These are phyloP conservation scores for Beroe forskalii DNA, from an alignment of 37 sponge, comb jelly and placozoan species.

Conservation along the genomic window DNA sequence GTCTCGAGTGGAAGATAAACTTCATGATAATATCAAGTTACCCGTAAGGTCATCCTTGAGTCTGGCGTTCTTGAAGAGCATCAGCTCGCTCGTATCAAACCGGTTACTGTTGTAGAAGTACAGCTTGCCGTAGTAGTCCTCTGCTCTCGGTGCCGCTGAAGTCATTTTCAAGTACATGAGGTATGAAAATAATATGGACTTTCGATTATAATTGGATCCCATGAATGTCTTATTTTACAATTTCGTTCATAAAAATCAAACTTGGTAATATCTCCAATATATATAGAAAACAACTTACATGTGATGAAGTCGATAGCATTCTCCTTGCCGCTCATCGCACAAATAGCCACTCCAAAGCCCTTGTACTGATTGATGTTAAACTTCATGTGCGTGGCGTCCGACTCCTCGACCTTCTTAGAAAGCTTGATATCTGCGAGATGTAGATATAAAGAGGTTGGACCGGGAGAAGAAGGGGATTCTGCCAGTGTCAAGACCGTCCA, in stretches of 20 bases:
- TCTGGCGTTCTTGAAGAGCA: neutral
- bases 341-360: conserved; percentile 23
- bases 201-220: too few species aligned
- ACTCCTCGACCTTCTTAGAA: conserved; percentile 38
- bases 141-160: conserved; percentile 47
- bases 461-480: too few species aligned
- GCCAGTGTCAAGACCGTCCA: too few species aligned
- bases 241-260: too few species aligned
- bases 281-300: neutral
- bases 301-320: conserved; percentile 36
- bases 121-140: conserved; percentile 22
- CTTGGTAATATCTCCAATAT: too few species aligned
- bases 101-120: conserved; percentile 42
- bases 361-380: conserved; percentile 39
- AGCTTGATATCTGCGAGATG: conserved; percentile 6
- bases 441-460: too few species aligned
- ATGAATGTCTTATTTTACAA: too few species aligned
- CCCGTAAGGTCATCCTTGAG: conserved; percentile 20
- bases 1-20: too few species aligned
- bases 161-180: too few species aligned
- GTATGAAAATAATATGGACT: neutral
- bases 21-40: too few species aligned
- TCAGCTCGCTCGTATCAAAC: neutral
- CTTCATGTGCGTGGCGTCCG: neutral
- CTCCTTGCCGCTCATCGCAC: conserved; percentile 24